Base-by-base conservation (phyloP, 37 sponge, comb jelly and placozoan genomes). In the Tethya wilhelma region DNA sequence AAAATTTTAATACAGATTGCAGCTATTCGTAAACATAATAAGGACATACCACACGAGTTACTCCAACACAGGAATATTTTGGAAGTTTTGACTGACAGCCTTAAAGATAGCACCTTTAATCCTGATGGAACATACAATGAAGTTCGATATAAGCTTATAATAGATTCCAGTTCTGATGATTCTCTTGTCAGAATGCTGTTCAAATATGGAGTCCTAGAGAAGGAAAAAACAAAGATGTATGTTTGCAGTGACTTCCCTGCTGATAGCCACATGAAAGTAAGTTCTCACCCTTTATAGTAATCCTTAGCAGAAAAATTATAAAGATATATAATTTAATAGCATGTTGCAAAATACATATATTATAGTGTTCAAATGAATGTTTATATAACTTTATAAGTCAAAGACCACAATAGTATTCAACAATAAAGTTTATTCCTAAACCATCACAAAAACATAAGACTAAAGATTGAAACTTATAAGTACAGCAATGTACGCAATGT, bases 191-290 rank as follows among this genome's bases (percentile, higher is more conserved):
- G 93, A 31, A 59, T 93, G 45, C 74, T 93, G 42, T 83, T 89
- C 71, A 46, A 38, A 26, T 80, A 65, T 55, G 77, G 71, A 11
- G 31, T 90, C 30, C 59, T 90, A 41, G 53, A 90, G 2, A 53
- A 43, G 39, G 46, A 79, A 0, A 64, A 73, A 0, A 80, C 91
- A 41, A 71, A 72, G 17, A 80, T 70, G 7, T 79, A 69, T 38
- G 53, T 85, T 19, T 86, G 91, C 76, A 85, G 86, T 76, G 68
- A 91, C 58, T 91, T 91, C 62, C 81, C 82, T 59, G 91, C 68
- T 39, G 92, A 91, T 46, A 49, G 78, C 36, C 62, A 90, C 1
- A 32, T 85, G 38, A 86, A 90, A 44, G 79, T 8, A 45, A n/a
- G 19, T 53, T 53, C 12, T 53, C 19, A 53, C n/a, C n/a, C n/a